A percentile compares a stretch with the other conserved stretches of the same genome.
These are phyloP conservation scores for Corvus cornix DNA, from an alignment of 2,113 vertebrate species.

Conservation along the genomic window DNA sequence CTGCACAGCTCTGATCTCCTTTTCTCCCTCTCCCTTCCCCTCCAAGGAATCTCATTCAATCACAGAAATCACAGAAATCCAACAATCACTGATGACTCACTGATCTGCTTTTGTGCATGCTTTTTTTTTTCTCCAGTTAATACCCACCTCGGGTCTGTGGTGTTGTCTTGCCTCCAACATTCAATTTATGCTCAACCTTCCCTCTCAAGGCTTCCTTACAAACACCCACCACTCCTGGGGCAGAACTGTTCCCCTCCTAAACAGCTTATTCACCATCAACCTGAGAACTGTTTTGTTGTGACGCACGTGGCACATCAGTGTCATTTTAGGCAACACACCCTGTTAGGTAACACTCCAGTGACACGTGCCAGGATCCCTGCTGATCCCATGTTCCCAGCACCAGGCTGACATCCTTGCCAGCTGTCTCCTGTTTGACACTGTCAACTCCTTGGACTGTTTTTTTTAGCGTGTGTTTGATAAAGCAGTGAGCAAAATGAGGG, in stretches of 20 bases:
- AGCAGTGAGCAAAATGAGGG: not conserved
- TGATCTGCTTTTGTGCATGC: not conserved
- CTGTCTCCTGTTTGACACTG: slow-evolving; percentile 14
- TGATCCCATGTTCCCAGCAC: not conserved
- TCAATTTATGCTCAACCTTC: not conserved
- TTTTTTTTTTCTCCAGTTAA: not conserved
- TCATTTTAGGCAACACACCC: not conserved
- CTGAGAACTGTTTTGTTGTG: not conserved
- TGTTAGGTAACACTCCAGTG: not conserved
- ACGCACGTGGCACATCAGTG: not conserved
- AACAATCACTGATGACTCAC: slow-evolving; percentile 4
- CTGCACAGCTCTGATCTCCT: not conserved
- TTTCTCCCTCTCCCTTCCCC: not conserved
- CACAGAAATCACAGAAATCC: not conserved
- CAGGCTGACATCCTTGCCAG: not conserved
- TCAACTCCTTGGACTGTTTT: not conserved
- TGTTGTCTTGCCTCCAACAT: not conserved
- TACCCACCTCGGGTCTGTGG: fast-evolving
- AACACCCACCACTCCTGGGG: not conserved
- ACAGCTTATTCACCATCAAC: not conserved
- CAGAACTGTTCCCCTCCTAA: not conserved
- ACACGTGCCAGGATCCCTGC: not conserved
- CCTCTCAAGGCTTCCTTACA: not conserved
- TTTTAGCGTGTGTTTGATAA: not conserved
- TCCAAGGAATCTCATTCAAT: not conserved